Base-by-base conservation (phyloP, 2,113 vertebrate species). In the Dasyprocta punctata region DNA sequence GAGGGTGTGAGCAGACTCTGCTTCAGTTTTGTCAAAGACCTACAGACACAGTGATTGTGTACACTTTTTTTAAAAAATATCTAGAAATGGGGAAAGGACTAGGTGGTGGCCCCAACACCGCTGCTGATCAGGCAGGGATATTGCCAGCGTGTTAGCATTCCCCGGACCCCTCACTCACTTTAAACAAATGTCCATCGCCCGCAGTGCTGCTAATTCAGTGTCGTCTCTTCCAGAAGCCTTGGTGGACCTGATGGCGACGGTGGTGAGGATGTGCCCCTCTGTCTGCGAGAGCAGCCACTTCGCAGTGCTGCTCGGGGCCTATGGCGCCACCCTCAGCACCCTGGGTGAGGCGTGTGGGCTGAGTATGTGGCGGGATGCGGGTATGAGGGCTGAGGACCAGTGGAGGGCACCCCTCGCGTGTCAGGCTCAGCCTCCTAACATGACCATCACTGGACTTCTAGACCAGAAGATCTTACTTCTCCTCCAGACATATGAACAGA, bases 401-500 rank as follows among this genome's bases (percentile, higher is more conserved):
- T 58, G 10, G n/a, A 4, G 7, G 30, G 17, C 30, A 8, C 61
- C 22, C 28, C 14, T 61, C 2, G 1, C 49, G 13, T 19, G 9
- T 22, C 28, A 54, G 20, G 44, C 14, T 65, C 69, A 41, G 5
- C 38, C 52, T 81, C 38, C 58, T 96, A 58, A 90, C 61, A 14
- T 4, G 44, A 54, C 36, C 24, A 24, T 60, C n/a, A 1, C 63
- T 95, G 75, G 89, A 88, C 96, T 96, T 96, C 44, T 97, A 99
- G 99, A 99, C 99, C 99, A 99, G 98, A 99, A 99, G 97, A 98
- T 99, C 54, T 92, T 99, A 26, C 98, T 99, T 26, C 98, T 99
- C 5, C 99, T 99, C n/a, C 99, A 98, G 96, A 98, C 99, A 4
- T 99, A 99, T 84, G 99, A 99, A 97, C 99, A 97, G 97, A 99